Conservation (phyloP, 2,113 vertebrate species). For the Lipotes vexillifer region DNA sequence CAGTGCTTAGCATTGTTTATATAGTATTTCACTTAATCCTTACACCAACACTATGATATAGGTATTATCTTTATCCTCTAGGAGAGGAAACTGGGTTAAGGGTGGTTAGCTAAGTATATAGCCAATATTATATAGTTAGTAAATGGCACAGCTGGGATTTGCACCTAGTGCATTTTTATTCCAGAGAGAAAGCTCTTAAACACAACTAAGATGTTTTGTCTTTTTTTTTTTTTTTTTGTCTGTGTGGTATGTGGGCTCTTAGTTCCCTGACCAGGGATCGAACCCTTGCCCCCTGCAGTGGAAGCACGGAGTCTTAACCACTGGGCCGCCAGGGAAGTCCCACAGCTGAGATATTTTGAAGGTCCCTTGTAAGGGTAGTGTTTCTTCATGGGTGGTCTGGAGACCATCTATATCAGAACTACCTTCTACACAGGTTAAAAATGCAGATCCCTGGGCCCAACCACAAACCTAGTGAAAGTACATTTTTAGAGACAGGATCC, state of each 20-base stretch:
- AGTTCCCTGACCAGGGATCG: no score
- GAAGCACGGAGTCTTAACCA: no score
- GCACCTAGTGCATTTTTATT: neutral
- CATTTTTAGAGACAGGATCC: neutral
- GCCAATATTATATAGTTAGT: neutral
- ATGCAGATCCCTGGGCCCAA: neutral
- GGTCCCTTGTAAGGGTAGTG: neutral
- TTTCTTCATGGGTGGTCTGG: neutral
- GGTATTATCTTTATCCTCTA: neutral
- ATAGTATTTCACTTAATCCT: neutral
- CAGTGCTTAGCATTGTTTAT: neutral
- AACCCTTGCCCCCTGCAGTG: no score
- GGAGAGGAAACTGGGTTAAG: neutral
- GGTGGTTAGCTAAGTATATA: neutral
- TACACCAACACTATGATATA: neutral
- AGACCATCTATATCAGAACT: neutral
- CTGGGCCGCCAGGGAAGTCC: no score
- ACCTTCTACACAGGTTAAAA: neutral
- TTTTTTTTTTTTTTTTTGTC: no score
- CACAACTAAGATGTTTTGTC: neutral
- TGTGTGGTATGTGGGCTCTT: no score
- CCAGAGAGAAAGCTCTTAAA: neutral
- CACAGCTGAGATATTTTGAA: neutral
- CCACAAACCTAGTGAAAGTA: neutral
- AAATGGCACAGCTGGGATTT: neutral